Conservation (phyloP, 2,888 invertebrate species). For the Theretra japonica region DNA sequence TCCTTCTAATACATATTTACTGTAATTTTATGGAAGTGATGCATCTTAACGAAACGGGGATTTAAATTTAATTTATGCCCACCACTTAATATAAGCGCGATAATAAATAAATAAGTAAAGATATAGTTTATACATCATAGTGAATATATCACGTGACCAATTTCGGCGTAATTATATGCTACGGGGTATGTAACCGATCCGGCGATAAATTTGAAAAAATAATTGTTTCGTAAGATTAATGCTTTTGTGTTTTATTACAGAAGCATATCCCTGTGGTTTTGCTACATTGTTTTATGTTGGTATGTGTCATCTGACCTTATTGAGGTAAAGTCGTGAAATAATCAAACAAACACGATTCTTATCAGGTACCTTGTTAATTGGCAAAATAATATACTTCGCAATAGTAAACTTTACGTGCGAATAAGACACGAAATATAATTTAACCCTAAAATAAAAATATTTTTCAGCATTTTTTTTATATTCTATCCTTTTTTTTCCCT, state of each 20-base stretch:
- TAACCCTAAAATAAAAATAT: background rate
- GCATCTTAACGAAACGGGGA: no score
- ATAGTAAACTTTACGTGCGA: no score
- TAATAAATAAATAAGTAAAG: background rate
- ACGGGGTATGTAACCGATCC: background rate
- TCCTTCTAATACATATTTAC: no score
- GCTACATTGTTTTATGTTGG: background rate
- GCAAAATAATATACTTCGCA: no score
- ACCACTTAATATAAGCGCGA: background rate
- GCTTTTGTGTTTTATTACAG: background rate
- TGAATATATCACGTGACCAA: background rate
- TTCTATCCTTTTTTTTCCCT: background rate
- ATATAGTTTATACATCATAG: background rate
- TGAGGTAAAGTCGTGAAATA: no score
- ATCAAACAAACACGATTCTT: no score
- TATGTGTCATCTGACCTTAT: background rate
- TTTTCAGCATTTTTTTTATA: background rate
- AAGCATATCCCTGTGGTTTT: background rate
- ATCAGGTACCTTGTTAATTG: no score
- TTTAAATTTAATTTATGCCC: background rate
- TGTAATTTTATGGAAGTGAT: no score
- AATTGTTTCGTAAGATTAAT: background rate
- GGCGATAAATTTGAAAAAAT: background rate
- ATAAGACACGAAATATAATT: background rate
- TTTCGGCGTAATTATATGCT: constrained; percentile 11